phyloP scores from a whole-genome alignment of 2,113 vertebrate species.

The Sprattus sprattus region DNA sequence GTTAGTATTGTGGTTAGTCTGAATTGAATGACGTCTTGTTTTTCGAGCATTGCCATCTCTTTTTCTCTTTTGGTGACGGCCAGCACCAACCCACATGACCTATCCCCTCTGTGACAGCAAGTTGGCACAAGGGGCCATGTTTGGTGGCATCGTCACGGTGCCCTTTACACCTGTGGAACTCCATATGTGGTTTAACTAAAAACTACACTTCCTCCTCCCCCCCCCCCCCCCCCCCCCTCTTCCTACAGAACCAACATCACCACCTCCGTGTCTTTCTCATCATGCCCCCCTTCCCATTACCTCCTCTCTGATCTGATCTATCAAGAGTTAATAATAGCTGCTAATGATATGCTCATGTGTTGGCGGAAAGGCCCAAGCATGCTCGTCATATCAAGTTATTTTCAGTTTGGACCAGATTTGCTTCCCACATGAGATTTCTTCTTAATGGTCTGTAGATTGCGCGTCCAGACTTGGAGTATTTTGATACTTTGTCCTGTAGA shows the following conservation, averaged over 20 bases:
- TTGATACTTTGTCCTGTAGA: not conserved
- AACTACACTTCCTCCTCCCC: not conserved
- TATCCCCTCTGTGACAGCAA: not conserved
- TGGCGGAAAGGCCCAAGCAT: not conserved
- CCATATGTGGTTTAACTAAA: not conserved
- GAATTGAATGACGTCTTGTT: slow-evolving; percentile 1
- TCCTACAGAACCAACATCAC: not conserved
- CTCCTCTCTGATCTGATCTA: not conserved
- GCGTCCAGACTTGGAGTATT: not conserved
- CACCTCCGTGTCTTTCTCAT: not conserved
- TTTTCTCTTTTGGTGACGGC: not conserved
- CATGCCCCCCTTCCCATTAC: not conserved
- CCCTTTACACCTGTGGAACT: not conserved
- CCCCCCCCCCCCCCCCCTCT: not conserved
- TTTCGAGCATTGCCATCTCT: not conserved
- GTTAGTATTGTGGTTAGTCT: not conserved
- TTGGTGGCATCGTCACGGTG: not conserved
- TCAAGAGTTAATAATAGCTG: not conserved
- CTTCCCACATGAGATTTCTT: not conserved
- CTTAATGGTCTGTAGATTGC: not conserved
- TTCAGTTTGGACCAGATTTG: not conserved
- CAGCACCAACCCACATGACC: not conserved
- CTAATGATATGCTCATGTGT: not conserved
- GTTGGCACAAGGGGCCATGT: not conserved
- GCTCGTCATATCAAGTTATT: not conserved